Base-by-base conservation (phyloP, 2,888 invertebrate species). In the Lasioglossum morio region DNA sequence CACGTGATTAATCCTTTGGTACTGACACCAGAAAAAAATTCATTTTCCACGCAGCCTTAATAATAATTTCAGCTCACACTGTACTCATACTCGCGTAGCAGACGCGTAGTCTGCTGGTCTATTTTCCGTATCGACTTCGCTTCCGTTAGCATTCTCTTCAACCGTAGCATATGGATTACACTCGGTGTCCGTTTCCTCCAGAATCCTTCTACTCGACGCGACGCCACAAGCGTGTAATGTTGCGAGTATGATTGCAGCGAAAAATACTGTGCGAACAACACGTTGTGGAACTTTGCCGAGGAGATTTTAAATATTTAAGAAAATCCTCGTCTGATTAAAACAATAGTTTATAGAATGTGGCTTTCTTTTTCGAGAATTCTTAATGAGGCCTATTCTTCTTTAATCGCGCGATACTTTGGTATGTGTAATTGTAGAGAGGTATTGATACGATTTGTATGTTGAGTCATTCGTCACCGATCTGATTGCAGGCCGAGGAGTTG, bases 401-500 rank as follows among this genome's bases (percentile, higher is more conserved):
- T n/a, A n/a, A n/a, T 43, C 53, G 23, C 4, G 8, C 8, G 23
- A 53, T 8, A 53, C 53, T 2, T 7, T 5, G 53, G 0, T 23
- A n/a, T 23, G n/a, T 27, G 57, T 60, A 27, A 27, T 63, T 63
- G 16, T 19, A 19, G 63, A 5, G 10, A 23, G 34, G 19, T 30
- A 1, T 66, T 37, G 34, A 30, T 7, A 19, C 2, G 63, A 30
- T 16, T 30, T 30, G 19, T 63, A 30, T 4, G 4, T 12, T 43
- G 66, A 72, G 80, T 48, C 40, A 30, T 72, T 74, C 48, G 69
- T 57, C 77, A 48, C 14, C 19, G 30, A 43, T 87, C 43, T 81
- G 77, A 93, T 70, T 88, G 12, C 97, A 98, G 98, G 98, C 98
- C 94, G 98, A 98, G 95, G 98, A 98, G 96, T 95, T 98, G 95